Evolutionary conservation across 2,888 invertebrate genomes (phyloP), one percentile per base, ranked within the genome.

Genomic region (Gasteruption jaculator): DNA sequence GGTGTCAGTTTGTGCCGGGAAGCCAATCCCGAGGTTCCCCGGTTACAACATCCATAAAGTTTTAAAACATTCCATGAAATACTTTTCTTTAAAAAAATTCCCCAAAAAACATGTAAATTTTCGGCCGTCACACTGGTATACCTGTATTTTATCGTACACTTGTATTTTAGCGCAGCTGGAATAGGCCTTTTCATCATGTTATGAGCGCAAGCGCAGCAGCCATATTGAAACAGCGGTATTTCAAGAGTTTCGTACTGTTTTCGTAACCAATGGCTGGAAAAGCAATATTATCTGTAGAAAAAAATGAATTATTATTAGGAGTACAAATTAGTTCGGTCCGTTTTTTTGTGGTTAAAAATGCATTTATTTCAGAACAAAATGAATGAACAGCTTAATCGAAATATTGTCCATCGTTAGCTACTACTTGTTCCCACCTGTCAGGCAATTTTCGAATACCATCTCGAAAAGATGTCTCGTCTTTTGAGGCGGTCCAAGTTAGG

Each of bases 351-450:
- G 14, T 14, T 16, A 41, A 25, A 19, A 15, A 43, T 4, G 40
- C 3, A 16, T 42, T 42, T 43, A 43, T 43, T 42, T 14, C 10
- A 6, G 11, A 42, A 26, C 5, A 42, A 43, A 14, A 16, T 32
- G 15, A 42, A 14, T 32, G 16, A 22, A 43, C 16, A 27, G 10
- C 18, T 46, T 39, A 46, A 36, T 46, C 46, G 45, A 49, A 52
- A 35, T 52, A 49, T 49, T 52, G 42, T 22, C 45, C 45, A 49
- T 49, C 46, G 43, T n/a, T 48, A n/a, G 43, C 42, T 12, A 3
- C 38, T 18, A 44, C 40, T 34, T 44, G 39, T 31, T 41, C 41
- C 41, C 36, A 45, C 33, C 37, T 54, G 48, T 53, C 46, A 29
- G 50, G 48, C 32, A 53, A 34, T 11, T 29, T 44, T 19, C 38